Evolutionary conservation across 2,113 vertebrate species (phyloP).

Genomic region (Halcyon senegalensis): DNA sequence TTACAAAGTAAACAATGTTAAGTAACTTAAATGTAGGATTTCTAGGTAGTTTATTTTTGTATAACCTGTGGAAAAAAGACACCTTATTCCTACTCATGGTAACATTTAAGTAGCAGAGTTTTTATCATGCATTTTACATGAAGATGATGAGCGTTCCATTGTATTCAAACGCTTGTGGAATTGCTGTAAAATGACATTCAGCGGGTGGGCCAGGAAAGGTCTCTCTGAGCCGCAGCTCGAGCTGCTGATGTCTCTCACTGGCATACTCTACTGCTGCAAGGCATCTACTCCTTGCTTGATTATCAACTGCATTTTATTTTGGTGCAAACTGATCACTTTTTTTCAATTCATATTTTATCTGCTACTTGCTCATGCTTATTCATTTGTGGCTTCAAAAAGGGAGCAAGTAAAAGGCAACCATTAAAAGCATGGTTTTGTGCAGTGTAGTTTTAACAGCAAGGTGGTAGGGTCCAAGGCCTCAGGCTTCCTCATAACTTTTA

Average conservation of each 20-base stretch:
- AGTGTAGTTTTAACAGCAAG: background rate
- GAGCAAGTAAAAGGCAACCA: background rate
- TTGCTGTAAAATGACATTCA: conserved; percentile 25
- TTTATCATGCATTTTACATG: conserved; percentile 32
- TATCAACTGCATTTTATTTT: conserved; percentile 40
- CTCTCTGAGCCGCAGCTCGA: background rate
- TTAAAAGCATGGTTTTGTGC: background rate
- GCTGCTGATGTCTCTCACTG: background rate
- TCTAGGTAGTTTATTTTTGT: background rate
- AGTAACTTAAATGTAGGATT: background rate
- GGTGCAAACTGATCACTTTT: conserved; percentile 31
- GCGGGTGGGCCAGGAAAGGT: conserved; percentile 24
- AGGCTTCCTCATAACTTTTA: background rate
- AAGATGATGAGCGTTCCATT: conserved; percentile 18
- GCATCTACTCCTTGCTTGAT: background rate
- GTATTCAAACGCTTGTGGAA: conserved; percentile 44
- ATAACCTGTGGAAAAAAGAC: background rate
- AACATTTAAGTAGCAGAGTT: conserved; percentile 1
- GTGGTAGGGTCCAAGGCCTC: background rate
- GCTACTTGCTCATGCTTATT: conserved; percentile 35
- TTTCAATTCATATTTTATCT: conserved; percentile 30
- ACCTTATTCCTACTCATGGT: background rate
- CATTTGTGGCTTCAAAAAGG: conserved; percentile 29
- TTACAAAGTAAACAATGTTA: background rate
- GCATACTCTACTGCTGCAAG: background rate